Percentiles rank a stretch among this genome's conserved stretches.
These are phyloP conservation scores for Dicaeum eximium DNA, from an alignment of 2,113 vertebrate genomes.

Conservation along the genomic window DNA sequence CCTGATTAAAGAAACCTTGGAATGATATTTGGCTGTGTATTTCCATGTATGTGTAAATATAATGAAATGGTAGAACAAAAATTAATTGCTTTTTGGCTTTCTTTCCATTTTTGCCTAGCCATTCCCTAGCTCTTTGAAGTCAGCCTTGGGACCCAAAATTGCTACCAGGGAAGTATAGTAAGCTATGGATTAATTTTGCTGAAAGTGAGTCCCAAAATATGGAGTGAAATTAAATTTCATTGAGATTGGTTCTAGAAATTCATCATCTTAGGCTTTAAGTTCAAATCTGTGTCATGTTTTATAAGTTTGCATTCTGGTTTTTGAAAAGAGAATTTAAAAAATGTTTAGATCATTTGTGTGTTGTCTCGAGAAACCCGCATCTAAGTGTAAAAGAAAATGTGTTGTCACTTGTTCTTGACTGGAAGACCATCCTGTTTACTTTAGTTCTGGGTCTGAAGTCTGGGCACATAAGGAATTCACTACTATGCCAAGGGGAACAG, in stretches of 20 bases:
- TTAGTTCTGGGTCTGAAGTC: neutral
- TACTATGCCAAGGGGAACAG: neutral
- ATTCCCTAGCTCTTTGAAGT: neutral
- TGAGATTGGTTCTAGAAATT: neutral
- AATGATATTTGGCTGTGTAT: neutral
- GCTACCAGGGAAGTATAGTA: neutral
- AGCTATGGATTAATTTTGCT: neutral
- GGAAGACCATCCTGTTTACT: neutral
- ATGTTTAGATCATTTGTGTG: neutral
- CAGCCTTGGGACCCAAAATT: neutral
- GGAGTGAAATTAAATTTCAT: neutral
- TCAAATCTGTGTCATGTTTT: neutral
- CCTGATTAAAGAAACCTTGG: neutral
- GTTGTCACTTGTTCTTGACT: neutral
- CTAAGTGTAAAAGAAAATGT: neutral
- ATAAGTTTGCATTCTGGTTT: neutral
- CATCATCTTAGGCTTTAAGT: neutral
- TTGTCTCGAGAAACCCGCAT: neutral
- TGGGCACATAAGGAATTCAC: neutral
- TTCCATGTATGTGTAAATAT: slow-evolving; percentile 5
- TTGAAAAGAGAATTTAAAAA: neutral
- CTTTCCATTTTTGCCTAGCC: neutral
- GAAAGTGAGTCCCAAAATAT: neutral
- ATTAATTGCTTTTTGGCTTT: neutral
- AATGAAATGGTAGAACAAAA: neutral